Evolutionary conservation across 2,797 vertebrate species (phyloP).

Genomic region (Sarcoramphus papa): DNA sequence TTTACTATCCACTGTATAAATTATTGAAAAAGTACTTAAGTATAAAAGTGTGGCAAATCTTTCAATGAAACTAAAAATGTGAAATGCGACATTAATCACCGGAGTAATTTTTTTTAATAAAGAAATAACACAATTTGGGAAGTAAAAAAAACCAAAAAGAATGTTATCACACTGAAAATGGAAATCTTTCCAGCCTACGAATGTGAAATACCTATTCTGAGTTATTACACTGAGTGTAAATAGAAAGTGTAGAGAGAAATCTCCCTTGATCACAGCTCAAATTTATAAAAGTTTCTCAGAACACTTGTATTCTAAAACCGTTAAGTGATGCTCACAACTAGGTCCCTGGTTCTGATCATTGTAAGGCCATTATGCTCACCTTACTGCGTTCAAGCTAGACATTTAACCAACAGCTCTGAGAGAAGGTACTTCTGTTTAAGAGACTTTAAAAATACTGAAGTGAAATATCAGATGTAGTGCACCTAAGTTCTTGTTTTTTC

Average conservation of each 20-base stretch:
- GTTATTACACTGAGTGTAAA: neutral
- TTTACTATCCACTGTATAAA: slow-evolving; percentile 63
- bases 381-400: neutral
- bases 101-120: neutral
- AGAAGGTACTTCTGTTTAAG: neutral
- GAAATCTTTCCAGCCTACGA: neutral
- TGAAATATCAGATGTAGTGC: slow-evolving; percentile 50
- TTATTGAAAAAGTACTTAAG: slow-evolving; percentile 59
- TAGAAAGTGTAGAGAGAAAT: neutral
- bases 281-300: neutral
- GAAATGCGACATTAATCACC: slow-evolving; percentile 22
- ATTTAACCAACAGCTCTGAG: slow-evolving; percentile 19
- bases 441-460: slow-evolving; percentile 58
- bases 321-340: neutral
- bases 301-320: neutral
- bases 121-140: neutral
- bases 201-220: neutral
- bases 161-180: neutral
- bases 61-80: neutral
- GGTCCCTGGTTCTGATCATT: neutral
- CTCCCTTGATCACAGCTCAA: neutral
- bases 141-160: neutral
- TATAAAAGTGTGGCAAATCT: slow-evolving; percentile 16
- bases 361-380: neutral
- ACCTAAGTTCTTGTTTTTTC: slow-evolving; percentile 41